phyloP scores from a whole-genome alignment of 1,140 invertebrate species.

The Bombus vancouverensis region DNA sequence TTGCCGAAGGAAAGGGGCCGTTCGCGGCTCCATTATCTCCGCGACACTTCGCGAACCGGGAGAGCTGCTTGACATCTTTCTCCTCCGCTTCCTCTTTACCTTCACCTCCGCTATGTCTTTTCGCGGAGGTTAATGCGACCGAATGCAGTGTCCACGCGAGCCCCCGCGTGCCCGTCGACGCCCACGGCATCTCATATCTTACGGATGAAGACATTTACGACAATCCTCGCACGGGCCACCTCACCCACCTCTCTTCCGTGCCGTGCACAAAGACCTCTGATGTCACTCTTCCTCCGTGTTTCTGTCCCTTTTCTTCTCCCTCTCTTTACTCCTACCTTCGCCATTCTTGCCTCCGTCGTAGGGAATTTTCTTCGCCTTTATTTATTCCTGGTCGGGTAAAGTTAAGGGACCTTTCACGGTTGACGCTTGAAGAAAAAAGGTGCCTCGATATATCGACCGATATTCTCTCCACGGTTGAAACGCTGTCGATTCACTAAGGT shows the following conservation, averaged over 20 bases:
- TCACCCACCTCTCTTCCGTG: constrained; percentile 65
- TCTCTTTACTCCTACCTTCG: not conserved
- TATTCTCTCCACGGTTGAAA: not conserved
- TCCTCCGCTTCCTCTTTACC: constrained; percentile 26
- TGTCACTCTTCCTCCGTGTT: constrained; percentile 46
- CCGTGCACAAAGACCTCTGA: constrained; percentile 36
- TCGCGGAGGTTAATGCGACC: constrained; percentile 72
- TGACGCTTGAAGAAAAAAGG: too few relatives aligned
- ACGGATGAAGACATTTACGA: constrained; percentile 82
- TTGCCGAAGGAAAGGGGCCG: not conserved
- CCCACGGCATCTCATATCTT: constrained; percentile 80
- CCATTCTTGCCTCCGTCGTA: not conserved
- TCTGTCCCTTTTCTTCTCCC: not conserved
- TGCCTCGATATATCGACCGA: too few relatives aligned
- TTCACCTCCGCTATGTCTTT: constrained; percentile 39
- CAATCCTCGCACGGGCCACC: constrained; percentile 74
- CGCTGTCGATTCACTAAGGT: not conserved
- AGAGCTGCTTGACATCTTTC: constrained; percentile 32
- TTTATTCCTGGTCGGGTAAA: too few relatives aligned
- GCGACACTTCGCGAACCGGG: constrained; percentile 7
- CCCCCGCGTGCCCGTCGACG: constrained; percentile 62
- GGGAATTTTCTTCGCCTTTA: too few relatives aligned
- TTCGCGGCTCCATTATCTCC: constrained; percentile 11
- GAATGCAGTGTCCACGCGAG: constrained; percentile 70
- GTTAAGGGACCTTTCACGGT: too few relatives aligned